Evolutionary conservation across 2,888 invertebrate genomes (phyloP).

Genomic region (Luperina testacea): DNA sequence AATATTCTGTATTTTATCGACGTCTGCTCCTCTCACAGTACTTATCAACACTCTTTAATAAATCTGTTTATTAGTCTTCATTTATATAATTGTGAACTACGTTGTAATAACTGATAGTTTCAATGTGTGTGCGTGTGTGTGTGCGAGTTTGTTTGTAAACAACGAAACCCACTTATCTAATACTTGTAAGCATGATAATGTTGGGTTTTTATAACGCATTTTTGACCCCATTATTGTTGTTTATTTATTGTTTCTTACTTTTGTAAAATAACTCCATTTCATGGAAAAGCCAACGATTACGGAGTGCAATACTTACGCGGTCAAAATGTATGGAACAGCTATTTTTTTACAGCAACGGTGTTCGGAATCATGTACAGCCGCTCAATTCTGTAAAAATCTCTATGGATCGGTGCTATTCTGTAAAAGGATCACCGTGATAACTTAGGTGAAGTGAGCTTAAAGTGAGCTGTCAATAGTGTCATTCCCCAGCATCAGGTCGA

Average conservation of each 20-base stretch:
- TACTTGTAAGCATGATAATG: background rate
- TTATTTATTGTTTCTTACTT: conserved; percentile 1
- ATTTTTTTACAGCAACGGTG: no score
- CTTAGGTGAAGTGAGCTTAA: no score
- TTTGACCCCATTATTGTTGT: background rate
- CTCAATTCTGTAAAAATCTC: no score
- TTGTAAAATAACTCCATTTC: background rate
- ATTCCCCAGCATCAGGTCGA: no score
- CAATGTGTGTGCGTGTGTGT: background rate
- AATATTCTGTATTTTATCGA: background rate
- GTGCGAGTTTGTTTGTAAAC: conserved; percentile 13
- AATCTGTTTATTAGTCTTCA: background rate
- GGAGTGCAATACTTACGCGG: background rate
- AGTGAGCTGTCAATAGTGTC: no score
- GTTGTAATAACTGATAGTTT: background rate
- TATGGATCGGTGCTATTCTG: no score
- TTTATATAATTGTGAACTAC: conserved; percentile 16
- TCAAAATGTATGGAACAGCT: no score
- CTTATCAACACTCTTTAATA: conserved; percentile 31
- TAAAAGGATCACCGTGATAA: no score
- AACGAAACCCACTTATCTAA: conserved; percentile 2
- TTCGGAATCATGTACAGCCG: no score
- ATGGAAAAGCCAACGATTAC: background rate
- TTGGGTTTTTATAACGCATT: background rate
- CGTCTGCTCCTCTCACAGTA: background rate